Conservation (phyloP, 1,140 invertebrate genomes). For the Drosophila lacteicornis region DNA sequence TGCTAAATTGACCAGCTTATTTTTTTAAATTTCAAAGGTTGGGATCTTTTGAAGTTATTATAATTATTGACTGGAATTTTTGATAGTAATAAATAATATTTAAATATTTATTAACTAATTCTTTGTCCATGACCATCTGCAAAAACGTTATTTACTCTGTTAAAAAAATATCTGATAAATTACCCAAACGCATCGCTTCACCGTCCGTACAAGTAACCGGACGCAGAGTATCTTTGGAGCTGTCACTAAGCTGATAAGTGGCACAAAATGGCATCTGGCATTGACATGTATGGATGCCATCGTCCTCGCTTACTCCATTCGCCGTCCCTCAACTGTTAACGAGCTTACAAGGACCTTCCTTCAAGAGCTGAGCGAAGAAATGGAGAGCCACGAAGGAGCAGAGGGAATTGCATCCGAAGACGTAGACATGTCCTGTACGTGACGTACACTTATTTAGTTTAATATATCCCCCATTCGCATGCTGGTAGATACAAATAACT, state of each 20-base stretch:
- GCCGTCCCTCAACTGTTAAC: conserved; percentile 24
- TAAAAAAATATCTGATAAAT: background rate
- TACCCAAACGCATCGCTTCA: background rate
- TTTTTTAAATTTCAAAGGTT: too few species aligned
- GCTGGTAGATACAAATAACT: conserved; percentile 14
- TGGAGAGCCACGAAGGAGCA: background rate
- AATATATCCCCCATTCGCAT: conserved; percentile 46
- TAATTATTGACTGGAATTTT: too few species aligned
- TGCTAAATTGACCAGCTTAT: too few species aligned
- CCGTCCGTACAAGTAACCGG: background rate
- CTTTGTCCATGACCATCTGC: too few species aligned
- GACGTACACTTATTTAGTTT: conserved; percentile 64
- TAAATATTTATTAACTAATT: background rate
- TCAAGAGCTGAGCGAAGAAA: conserved; percentile 8
- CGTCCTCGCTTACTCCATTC: conserved; percentile 6
- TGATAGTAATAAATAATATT: background rate
- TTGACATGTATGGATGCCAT: conserved; percentile 57
- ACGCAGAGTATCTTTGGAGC: conserved; percentile 37
- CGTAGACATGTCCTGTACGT: conserved; percentile 55
- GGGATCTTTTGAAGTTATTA: too few species aligned
- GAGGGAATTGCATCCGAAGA: conserved; percentile 30
- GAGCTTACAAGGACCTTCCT: conserved; percentile 42
- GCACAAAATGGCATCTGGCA: conserved; percentile 61
- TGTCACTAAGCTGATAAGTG: conserved; percentile 60
- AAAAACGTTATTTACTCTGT: background rate